These are phyloP conservation scores for Myocastor coypus DNA, from an alignment of 2,113 vertebrate species.

Conservation along the genomic window DNA sequence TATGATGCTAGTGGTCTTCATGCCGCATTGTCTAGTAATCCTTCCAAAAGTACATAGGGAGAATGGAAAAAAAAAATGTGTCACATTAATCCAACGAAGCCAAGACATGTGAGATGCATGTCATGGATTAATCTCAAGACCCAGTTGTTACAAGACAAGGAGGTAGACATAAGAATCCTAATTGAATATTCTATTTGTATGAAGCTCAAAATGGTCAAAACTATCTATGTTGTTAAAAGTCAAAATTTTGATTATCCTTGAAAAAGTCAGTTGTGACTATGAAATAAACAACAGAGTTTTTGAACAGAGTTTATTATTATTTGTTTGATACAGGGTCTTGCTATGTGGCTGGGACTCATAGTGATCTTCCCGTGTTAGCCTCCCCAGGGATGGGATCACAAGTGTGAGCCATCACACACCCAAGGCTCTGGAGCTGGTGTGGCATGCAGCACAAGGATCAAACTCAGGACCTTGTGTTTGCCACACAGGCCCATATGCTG, in stretches of 20 bases:
- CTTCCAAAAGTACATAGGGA: background rate
- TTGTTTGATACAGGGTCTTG: too few species aligned
- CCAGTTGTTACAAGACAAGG: background rate
- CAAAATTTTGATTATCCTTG: background rate
- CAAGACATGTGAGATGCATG: background rate
- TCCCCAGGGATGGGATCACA: too few species aligned
- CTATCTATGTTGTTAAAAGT: background rate
- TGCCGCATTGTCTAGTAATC: background rate
- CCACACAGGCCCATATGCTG: too few species aligned
- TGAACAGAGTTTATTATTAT: too few species aligned
- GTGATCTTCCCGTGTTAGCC: too few species aligned
- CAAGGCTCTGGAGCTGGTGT: too few species aligned
- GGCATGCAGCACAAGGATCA: too few species aligned
- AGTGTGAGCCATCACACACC: too few species aligned
- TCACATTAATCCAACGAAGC: background rate
- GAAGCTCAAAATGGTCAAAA: background rate
- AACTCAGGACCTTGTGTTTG: too few species aligned
- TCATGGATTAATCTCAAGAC: background rate
- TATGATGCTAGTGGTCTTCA: background rate
- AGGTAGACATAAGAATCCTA: background rate
- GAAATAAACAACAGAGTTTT: background rate
- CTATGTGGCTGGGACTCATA: too few species aligned
- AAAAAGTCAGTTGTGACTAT: background rate
- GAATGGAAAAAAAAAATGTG: background rate
- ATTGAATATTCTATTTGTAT: background rate